phyloP scores from a whole-genome alignment of 1,140 invertebrate genomes.

The Telenomus remus region DNA sequence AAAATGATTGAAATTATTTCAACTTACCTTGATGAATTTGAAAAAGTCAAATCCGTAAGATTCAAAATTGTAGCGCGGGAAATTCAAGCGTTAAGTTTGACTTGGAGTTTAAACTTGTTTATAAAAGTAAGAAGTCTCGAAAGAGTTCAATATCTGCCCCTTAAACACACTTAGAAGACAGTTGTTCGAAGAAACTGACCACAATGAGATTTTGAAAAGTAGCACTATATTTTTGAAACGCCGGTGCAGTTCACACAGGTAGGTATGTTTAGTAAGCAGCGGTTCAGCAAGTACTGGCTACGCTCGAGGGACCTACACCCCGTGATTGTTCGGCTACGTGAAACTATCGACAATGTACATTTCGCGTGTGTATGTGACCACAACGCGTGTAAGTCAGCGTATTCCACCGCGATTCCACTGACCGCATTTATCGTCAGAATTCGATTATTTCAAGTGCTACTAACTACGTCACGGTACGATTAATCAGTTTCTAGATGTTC shows the following conservation, averaged over 20 bases:
- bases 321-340: conserved; percentile 56
- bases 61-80: no score
- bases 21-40: no score
- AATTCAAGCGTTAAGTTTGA: no score
- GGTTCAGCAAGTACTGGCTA: conserved; percentile 56
- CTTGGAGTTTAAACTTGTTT: no score
- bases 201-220: not conserved
- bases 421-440: conserved; percentile 54
- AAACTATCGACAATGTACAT: conserved; percentile 56
- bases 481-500: conserved; percentile 46
- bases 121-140: no score
- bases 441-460: conserved; percentile 59
- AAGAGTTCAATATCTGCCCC: no score
- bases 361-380: conserved; percentile 36
- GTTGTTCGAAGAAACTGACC: not conserved
- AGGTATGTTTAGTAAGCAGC: conserved; percentile 52
- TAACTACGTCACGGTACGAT: conserved; percentile 58
- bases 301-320: conserved; percentile 54
- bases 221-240: not conserved
- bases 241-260: not conserved
- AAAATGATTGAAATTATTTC: no score
- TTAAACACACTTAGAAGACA: no score
- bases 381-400: conserved; percentile 33
- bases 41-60: no score
- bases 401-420: conserved; percentile 54